Conservation (phyloP, 2,797 vertebrate species). For the Platalea minor region DNA sequence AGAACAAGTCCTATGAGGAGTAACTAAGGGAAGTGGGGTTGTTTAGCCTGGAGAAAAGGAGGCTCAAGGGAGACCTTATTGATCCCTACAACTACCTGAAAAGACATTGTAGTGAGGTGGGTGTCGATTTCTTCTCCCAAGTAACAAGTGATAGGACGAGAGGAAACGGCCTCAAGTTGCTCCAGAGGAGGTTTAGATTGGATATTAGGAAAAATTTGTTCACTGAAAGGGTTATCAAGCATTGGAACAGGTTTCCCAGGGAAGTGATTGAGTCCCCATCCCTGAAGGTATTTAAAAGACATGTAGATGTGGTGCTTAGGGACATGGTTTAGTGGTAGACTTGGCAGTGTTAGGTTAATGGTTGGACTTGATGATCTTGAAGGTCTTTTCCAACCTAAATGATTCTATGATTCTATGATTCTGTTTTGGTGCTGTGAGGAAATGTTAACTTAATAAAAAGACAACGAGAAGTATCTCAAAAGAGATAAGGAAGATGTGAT, state of each 20-base stretch:
- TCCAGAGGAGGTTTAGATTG: neutral
- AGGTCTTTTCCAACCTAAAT: neutral
- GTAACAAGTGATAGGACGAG: neutral
- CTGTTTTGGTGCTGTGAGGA: neutral
- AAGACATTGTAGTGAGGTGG: neutral
- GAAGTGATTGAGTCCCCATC: accelerated
- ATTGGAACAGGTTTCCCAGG: neutral
- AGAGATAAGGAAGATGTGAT: neutral
- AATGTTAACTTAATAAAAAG: neutral
- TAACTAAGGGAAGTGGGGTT: neutral
- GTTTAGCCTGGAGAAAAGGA: neutral
- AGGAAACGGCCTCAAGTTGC: neutral
- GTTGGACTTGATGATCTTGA: accelerated
- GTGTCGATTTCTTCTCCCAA: neutral
- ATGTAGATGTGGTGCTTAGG: accelerated
- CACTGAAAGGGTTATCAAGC: accelerated
- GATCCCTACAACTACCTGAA: neutral
- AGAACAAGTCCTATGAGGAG: too few species aligned
- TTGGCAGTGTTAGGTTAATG: accelerated
- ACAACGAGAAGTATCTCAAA: neutral
- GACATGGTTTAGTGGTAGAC: neutral
- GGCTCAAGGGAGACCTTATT: neutral
- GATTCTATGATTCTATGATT: too few species aligned
- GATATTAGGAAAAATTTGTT: accelerated
- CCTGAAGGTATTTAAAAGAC: neutral